Evolutionary conservation across 2,797 vertebrate genomes (phyloP).

Genomic region (Lithobates pipiens): DNA sequence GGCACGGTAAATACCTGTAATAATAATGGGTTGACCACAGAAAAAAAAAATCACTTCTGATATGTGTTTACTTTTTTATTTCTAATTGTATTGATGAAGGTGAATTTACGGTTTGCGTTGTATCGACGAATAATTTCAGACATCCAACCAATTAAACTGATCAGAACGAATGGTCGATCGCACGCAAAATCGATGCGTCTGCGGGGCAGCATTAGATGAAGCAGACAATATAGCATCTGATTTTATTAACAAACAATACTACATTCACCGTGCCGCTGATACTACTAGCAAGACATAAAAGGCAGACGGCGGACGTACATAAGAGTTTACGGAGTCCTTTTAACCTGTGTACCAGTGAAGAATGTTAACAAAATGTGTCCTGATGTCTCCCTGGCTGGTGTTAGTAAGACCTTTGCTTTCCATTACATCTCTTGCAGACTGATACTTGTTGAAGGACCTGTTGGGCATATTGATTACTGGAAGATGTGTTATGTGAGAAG

Average conservation of each 20-base stretch:
- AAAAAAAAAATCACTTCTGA: too few relatives aligned
- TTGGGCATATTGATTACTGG: slow-evolving; percentile 62
- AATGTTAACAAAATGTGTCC: slow-evolving; percentile 46
- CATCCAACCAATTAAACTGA: neutral
- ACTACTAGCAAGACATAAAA: neutral
- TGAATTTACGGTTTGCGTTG: neutral
- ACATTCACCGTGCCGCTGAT: neutral
- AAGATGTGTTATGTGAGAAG: slow-evolving; percentile 60
- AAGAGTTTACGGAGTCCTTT: slow-evolving; percentile 14
- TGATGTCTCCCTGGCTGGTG: slow-evolving; percentile 27
- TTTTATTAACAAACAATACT: neutral
- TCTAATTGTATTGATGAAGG: neutral
- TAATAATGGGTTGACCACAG: too few relatives aligned
- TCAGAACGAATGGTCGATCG: neutral
- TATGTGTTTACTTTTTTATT: too few relatives aligned
- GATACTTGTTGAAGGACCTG: slow-evolving; percentile 62
- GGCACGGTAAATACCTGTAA: too few relatives aligned
- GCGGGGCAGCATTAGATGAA: neutral
- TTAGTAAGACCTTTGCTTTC: slow-evolving; percentile 56
- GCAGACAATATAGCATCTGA: neutral
- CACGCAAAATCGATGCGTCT: neutral
- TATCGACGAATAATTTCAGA: neutral
- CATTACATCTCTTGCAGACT: slow-evolving; percentile 54
- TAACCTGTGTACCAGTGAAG: slow-evolving; percentile 16
- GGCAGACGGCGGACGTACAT: neutral